Conservation (phyloP, 2,113 vertebrate genomes). For the Eonycteris spelaea region DNA sequence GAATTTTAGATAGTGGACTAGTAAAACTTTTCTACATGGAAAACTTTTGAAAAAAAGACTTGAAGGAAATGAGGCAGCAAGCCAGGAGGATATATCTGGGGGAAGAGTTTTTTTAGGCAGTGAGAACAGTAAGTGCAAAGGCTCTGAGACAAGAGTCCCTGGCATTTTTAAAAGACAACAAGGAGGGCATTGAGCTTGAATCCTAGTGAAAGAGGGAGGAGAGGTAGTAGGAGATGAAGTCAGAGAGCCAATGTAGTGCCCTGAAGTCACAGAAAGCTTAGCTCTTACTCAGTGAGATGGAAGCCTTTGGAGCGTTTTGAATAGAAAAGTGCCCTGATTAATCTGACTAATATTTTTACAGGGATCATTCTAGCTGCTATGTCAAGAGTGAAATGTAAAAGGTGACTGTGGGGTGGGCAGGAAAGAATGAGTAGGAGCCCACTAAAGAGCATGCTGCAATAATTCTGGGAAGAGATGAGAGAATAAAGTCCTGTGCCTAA, state of each 20-base stretch:
- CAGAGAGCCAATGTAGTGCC: neutral
- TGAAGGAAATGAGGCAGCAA: neutral
- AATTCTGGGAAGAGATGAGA: neutral
- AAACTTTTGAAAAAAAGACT: neutral
- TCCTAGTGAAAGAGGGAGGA: neutral
- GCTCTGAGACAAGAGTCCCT: neutral
- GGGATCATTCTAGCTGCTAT: neutral
- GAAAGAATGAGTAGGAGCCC: neutral
- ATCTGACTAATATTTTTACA: neutral
- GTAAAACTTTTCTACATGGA: neutral
- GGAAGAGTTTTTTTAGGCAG: neutral
- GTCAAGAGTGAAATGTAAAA: neutral
- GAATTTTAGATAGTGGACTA: neutral
- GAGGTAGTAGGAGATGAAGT: neutral
- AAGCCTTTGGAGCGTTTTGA: neutral
- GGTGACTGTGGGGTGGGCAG: neutral
- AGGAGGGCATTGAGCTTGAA: neutral
- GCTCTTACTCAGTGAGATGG: neutral
- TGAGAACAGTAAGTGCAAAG: neutral
- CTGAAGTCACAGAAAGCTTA: too few relatives aligned
- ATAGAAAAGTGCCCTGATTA: neutral
- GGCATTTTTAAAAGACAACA: neutral
- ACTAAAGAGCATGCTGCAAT: neutral
- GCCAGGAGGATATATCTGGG: neutral
- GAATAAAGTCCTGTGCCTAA: neutral